Evolutionary conservation across 2,113 vertebrate genomes (phyloP), one percentile per base, ranked within the genome.

Genomic region (Bolborhynchus lineola): DNA sequence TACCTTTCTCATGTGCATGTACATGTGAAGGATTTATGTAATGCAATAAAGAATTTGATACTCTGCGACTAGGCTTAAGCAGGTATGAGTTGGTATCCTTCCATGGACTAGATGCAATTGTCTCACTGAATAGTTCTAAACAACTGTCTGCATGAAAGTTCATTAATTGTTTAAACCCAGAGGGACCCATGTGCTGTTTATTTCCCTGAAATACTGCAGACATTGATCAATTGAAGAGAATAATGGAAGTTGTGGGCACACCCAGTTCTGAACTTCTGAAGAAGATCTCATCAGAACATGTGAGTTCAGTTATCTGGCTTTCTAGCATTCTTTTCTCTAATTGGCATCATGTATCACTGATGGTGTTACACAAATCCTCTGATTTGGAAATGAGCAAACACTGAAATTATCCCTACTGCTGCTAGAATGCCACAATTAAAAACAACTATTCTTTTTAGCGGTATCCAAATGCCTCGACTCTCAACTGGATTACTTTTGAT

Each of bases 161-260:
- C 19, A 46, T 50, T 80, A 64, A 63, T 55, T 60, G 25, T 93
- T 81, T 79, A 88, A 80, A 80, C 25, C 49, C 31, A 65, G 62
- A 62, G 59, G 69, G 42, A 42, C 31, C 31, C 4, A 0, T 59
- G 17, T 81, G 74, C 55, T 78, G 16, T 79, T 93, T 82, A 89
- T 90, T 96, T 98, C 97, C 97, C 98, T 98, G 96, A 98, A 97
- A 96, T 80, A n/a, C 47, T 31, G 23, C 82, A 99, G 99, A 99
- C 98, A 99, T 99, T 0, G 99, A 99, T 97, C 99, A 99, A 67
- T 97, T 99, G 82, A 99, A 99, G 96, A 98, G 99, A 96, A 99
- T 99, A 98, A 99, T 99, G 99, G 99, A 99, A 96, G 98, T 99
- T 85, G 99, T 99, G 76, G 99, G 99, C 68, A 99, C 99, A 4